These are phyloP conservation scores for Darevskia nairensis DNA, from an alignment of 2,797 vertebrate genomes.

Conservation along the genomic window DNA sequence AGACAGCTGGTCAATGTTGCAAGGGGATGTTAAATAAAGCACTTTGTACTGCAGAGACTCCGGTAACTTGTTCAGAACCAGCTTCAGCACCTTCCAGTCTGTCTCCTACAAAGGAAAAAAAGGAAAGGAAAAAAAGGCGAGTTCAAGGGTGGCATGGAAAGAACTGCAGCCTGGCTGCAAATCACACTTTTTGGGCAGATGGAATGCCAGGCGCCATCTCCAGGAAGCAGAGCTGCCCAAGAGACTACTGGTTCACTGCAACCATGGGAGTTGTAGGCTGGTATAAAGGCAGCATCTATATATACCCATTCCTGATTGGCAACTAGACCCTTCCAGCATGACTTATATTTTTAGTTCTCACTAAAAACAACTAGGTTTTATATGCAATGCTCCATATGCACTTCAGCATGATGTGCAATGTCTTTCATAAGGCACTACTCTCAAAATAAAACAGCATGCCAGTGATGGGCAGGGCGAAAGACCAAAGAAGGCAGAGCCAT, in stretches of 20 bases:
- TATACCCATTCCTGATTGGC: too few relatives aligned
- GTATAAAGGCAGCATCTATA: background rate
- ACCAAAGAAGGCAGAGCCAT: too few relatives aligned
- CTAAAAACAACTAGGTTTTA: background rate
- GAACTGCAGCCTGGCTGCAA: background rate
- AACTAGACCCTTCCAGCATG: background rate
- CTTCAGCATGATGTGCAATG: background rate
- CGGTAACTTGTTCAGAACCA: constrained; percentile 93
- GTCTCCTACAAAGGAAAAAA: constrained; percentile 82
- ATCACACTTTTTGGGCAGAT: too few relatives aligned
- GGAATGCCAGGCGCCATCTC: background rate
- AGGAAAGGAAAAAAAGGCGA: background rate
- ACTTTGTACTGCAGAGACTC: constrained; percentile 94
- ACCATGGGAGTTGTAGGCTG: too few relatives aligned
- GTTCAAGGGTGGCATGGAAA: background rate
- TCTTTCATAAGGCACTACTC: too few relatives aligned
- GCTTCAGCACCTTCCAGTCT: constrained; percentile 96
- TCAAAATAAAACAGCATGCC: background rate
- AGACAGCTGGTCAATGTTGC: constrained; percentile 92
- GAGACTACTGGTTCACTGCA: background rate
- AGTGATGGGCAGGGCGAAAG: too few relatives aligned
- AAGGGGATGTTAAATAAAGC: constrained; percentile 90
- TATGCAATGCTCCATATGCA: too few relatives aligned
- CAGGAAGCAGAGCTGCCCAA: too few relatives aligned
- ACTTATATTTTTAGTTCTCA: background rate